Conservation (phyloP, 2,797 vertebrate species). For the Novumbra hubbsi region DNA sequence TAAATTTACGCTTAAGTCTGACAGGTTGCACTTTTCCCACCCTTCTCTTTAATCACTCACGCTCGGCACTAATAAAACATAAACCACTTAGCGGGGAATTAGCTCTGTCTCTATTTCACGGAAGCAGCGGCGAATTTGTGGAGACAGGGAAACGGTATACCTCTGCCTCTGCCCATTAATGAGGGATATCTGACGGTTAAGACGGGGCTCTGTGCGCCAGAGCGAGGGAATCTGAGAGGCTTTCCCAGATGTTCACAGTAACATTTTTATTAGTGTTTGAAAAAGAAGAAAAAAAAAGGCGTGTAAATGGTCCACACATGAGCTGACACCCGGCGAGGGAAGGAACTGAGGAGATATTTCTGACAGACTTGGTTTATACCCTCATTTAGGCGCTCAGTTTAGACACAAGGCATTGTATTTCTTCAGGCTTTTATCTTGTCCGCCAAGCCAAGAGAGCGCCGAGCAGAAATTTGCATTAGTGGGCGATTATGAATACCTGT, state of each 20-base stretch:
- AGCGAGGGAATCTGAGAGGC: constrained; percentile 61
- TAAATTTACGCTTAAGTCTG: constrained; percentile 61
- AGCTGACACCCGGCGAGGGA: constrained; percentile 64
- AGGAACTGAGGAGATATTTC: constrained; percentile 66
- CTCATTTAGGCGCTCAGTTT: constrained; percentile 76
- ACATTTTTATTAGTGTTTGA: constrained; percentile 67
- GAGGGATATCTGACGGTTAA: constrained; percentile 60
- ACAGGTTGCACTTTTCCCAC: constrained; percentile 63
- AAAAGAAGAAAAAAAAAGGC: constrained; percentile 43
- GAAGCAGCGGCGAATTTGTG: constrained; percentile 50
- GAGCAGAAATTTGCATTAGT: constrained; percentile 80
- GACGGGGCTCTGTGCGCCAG: constrained; percentile 55
- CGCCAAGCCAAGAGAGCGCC: constrained; percentile 68
- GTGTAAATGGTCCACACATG: constrained; percentile 66
- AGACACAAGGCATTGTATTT: constrained; percentile 75
- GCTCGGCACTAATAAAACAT: constrained; percentile 69
- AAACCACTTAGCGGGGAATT: constrained; percentile 72
- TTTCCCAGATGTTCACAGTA: constrained; percentile 66
- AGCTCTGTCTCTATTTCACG: constrained; percentile 63
- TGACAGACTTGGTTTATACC: constrained; percentile 79
- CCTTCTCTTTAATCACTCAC: constrained; percentile 66
- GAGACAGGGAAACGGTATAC: constrained; percentile 54
- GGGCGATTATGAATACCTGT: constrained; percentile 82
- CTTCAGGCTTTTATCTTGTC: constrained; percentile 78
- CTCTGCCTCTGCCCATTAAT: constrained; percentile 70